These are phyloP conservation scores for Falco concolor DNA, from an alignment of 2,797 vertebrate genomes.

Conservation along the genomic window DNA sequence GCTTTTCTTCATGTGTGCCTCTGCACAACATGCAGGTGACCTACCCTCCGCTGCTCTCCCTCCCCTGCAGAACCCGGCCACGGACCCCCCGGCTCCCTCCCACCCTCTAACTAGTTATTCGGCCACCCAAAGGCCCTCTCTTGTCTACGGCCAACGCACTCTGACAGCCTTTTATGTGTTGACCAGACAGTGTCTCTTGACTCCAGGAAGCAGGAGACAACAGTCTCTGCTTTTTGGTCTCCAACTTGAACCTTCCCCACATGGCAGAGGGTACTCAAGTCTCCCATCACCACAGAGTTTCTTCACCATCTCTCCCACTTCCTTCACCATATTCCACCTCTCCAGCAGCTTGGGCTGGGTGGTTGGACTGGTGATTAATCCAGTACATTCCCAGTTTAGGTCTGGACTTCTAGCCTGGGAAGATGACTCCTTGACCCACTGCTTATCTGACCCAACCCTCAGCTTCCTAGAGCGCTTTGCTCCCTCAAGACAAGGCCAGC, in stretches of 20 bases:
- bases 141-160: not conserved
- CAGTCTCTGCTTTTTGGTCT: not conserved
- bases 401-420: not conserved
- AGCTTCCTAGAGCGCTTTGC: not conserved
- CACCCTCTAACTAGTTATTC: not conserved
- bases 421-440: not conserved
- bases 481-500: not conserved
- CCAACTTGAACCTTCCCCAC: not conserved
- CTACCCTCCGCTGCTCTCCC: not conserved
- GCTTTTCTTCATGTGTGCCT: not conserved
- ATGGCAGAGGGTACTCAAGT: too few relatives aligned
- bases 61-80: not conserved
- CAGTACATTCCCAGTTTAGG: not conserved
- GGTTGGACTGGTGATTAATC: not conserved
- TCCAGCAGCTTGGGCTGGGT: not conserved
- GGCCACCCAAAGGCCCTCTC: not conserved
- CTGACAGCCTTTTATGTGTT: not conserved
- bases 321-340: not conserved
- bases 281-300: not conserved
- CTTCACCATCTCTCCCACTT: not conserved
- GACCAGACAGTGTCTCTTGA: rapidly evolving
- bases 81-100: not conserved
- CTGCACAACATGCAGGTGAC: not conserved
- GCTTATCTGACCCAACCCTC: not conserved
- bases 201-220: not conserved